Conservation (phyloP, 1,140 invertebrate genomes). For the Drosophila bifasciata region DNA sequence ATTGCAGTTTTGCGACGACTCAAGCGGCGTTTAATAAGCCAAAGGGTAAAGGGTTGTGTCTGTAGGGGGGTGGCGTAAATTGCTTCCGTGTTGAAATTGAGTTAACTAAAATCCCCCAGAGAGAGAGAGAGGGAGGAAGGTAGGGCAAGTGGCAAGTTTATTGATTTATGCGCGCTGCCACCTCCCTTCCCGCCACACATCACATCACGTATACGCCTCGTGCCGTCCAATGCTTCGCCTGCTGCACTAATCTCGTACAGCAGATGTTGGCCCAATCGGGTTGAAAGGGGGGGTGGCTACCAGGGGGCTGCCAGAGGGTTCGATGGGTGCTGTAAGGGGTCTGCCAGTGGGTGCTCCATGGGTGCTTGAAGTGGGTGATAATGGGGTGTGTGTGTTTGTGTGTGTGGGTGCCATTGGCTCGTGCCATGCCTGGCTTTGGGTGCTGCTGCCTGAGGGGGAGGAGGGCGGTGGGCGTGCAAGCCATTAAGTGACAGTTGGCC, state of each 20-base stretch:
- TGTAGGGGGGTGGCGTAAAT: constrained; percentile 54
- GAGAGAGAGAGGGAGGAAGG: not conserved
- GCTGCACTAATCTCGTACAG: constrained; percentile 46
- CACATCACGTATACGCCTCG: constrained; percentile 45
- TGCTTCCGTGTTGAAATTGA: constrained; percentile 79
- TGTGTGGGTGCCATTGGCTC: too few relatives aligned
- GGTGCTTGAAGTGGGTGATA: constrained; percentile 5
- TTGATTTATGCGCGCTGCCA: constrained; percentile 62
- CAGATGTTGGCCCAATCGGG: constrained; percentile 14
- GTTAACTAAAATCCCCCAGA: too few relatives aligned
- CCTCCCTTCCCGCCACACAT: constrained; percentile 34
- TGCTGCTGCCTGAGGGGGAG: constrained; percentile 9
- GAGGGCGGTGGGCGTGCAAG: constrained; percentile 1
- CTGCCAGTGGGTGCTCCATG: too few relatives aligned
- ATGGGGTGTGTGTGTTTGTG: too few relatives aligned
- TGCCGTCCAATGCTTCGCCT: constrained; percentile 20
- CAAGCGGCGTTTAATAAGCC: constrained; percentile 51
- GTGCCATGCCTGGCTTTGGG: too few relatives aligned
- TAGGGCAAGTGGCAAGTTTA: constrained; percentile 21
- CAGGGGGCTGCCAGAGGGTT: too few relatives aligned
- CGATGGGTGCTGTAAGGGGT: too few relatives aligned
- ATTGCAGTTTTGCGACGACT: constrained; percentile 33
- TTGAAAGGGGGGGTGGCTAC: too few relatives aligned
- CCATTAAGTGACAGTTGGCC: constrained; percentile 72
- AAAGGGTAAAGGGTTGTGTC: too few relatives aligned